Evolutionary conservation across 1,140 invertebrate genomes (phyloP).

Genomic region (Danaus plexippus): DNA sequence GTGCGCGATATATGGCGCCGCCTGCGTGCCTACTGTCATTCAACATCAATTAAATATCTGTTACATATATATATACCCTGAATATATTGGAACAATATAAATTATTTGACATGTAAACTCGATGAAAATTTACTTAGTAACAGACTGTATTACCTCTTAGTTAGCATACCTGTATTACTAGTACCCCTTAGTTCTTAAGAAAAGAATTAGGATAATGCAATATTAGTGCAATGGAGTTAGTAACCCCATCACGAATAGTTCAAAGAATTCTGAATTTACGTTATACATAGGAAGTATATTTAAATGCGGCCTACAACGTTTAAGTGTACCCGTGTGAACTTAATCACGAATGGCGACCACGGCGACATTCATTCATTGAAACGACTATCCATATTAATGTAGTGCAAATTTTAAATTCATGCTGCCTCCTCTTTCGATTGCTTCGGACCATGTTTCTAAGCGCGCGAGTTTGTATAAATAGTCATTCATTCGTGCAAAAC

Average conservation of each 20-base stretch:
- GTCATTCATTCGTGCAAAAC: conserved; percentile 57
- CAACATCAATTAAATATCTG: conserved; percentile 2
- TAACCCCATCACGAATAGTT: conserved; percentile 59
- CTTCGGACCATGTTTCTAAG: conserved; percentile 57
- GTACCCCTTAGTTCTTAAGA: no score
- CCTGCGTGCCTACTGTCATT: conserved; percentile 4
- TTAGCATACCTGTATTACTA: no score
- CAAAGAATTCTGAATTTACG: conserved; percentile 68
- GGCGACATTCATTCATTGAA: conserved; percentile 68
- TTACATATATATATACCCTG: no score
- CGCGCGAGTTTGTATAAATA: conserved; percentile 66
- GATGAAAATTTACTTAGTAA: no score
- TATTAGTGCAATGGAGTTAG: conserved; percentile 53
- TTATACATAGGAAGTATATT: conserved; percentile 70
- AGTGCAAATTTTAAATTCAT: conserved; percentile 71
- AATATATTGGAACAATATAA: no score
- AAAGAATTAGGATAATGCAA: conserved; percentile 37
- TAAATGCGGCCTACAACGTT: conserved; percentile 67
- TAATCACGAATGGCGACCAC: conserved; percentile 66
- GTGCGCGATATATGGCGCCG: conserved; percentile 31
- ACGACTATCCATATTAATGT: conserved; percentile 70
- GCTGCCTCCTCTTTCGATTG: conserved; percentile 62
- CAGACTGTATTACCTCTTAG: no score
- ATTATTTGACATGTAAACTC: no score
- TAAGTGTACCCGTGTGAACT: conserved; percentile 67